Percentiles rank a stretch among this genome's conserved stretches.
These are phyloP conservation scores for Tipula vernalis DNA, from an alignment of 2,888 invertebrate genomes.

Conservation along the genomic window DNA sequence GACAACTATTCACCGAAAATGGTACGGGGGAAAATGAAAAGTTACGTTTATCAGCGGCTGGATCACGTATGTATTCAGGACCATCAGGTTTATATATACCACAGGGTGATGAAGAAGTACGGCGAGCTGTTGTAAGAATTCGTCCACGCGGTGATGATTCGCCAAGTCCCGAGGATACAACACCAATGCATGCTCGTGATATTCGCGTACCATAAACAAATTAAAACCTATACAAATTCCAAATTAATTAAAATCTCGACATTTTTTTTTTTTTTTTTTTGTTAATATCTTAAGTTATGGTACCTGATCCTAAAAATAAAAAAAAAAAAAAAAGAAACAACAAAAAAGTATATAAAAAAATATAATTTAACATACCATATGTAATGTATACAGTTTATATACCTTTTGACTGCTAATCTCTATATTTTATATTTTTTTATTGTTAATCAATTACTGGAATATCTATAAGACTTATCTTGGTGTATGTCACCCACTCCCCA, in stretches of 20 bases:
- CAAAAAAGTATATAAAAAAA: not conserved
- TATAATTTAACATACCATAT: not conserved
- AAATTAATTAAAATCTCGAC: not conserved
- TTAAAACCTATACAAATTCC: not conserved
- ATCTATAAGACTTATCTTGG: not conserved
- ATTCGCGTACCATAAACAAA: conserved; percentile 39
- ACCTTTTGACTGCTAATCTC: not conserved
- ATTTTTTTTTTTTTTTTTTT: not conserved
- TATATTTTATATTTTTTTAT: not conserved
- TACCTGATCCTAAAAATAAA: not conserved
- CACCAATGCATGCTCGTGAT: conserved; percentile 46
- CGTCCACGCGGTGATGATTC: conserved; percentile 44
- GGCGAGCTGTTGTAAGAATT: conserved; percentile 50
- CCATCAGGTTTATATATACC: conserved; percentile 34
- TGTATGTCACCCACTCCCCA: not conserved
- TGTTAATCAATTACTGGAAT: not conserved
- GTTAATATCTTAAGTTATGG: not conserved
- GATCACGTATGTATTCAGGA: conserved; percentile 30
- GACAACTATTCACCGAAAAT: conserved; percentile 56
- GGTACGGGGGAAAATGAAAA: conserved; percentile 48
- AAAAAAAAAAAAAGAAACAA: not conserved
- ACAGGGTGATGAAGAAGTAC: conserved; percentile 40
- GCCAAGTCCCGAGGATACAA: conserved; percentile 57
- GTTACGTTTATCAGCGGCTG: conserved; percentile 41
- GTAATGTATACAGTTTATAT: not conserved